phyloP scores from a whole-genome alignment of 2,113 vertebrate genomes.

The Hypomesus transpacificus region DNA sequence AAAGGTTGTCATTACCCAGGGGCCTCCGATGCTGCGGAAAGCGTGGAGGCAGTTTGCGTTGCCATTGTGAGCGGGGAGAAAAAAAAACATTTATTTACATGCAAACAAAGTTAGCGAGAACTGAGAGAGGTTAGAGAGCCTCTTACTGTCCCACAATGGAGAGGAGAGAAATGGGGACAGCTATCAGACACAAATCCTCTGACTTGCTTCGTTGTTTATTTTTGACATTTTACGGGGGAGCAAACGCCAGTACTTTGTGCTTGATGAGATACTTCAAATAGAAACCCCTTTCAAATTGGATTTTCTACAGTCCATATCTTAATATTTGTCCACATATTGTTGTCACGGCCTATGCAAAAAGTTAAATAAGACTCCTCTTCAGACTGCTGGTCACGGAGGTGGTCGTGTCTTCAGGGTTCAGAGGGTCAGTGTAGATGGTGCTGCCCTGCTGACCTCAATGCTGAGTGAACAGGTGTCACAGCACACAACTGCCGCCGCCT shows the following conservation, averaged over 20 bases:
- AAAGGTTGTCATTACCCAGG: conserved; percentile 37
- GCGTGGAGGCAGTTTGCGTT: conserved; percentile 36
- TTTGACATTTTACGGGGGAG: no score
- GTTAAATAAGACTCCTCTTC: no score
- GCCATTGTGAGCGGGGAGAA: conserved; percentile 34
- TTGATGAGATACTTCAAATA: no score
- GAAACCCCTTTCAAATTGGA: no score
- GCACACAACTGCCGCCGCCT: conserved; percentile 36
- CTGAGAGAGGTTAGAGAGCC: conserved; percentile 22
- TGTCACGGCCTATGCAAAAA: no score
- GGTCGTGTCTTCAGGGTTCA: no score
- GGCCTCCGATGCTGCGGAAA: conserved; percentile 16
- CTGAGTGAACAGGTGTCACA: conserved; percentile 57
- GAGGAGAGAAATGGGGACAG: not conserved
- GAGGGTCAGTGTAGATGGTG: conserved; percentile 9
- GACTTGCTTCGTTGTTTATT: no score
- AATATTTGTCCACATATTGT: no score
- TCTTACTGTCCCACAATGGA: conserved; percentile 10
- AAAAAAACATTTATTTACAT: conserved; percentile 42
- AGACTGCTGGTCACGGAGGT: no score
- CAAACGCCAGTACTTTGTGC: no score
- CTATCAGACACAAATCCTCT: not conserved
- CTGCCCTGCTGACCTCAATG: conserved; percentile 42
- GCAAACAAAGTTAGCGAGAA: conserved; percentile 46
- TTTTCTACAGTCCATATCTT: no score